Percentiles rank a stretch among this genome's conserved stretches.
Evolutionary conservation across 1,140 invertebrate genomes (phyloP).

Genomic region (Acyrthosiphon pisum): DNA sequence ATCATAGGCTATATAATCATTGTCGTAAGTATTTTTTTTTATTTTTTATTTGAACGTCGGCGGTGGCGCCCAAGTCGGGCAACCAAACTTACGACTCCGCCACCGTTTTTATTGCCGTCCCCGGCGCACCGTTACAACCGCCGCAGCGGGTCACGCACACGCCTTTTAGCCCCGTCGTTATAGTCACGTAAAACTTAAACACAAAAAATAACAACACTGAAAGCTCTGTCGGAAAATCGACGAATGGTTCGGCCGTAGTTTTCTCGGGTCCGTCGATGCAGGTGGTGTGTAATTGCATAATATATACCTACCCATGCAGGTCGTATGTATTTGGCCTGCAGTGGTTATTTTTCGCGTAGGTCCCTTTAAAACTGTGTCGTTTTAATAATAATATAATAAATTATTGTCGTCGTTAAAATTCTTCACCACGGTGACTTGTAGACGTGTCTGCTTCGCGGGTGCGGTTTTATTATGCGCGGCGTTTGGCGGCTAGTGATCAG

Average conservation of each 20-base stretch:
- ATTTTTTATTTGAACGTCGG: neutral
- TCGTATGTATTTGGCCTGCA: neutral
- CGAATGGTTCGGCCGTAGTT: neutral
- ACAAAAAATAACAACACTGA: neutral
- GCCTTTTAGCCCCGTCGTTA: conserved; percentile 41
- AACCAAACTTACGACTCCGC: neutral
- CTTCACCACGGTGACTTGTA: neutral
- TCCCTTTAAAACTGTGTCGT: neutral
- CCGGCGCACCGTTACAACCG: neutral
- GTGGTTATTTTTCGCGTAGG: neutral
- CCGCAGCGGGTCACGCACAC: conserved; percentile 10
- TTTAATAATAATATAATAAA: neutral
- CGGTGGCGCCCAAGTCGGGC: conserved; percentile 36
- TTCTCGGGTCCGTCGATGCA: neutral
- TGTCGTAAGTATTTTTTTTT: neutral
- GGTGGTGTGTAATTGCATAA: neutral
- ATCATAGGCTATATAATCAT: neutral
- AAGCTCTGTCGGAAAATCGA: neutral
- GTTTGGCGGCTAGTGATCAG: neutral
- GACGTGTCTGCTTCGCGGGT: neutral
- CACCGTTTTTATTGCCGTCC: neutral
- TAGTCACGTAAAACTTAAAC: conserved; percentile 45
- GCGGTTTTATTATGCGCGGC: neutral
- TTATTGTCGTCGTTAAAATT: neutral
- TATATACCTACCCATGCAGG: neutral